Conservation (phyloP, 2,797 vertebrate species). For the Sebastiscus tertius region DNA sequence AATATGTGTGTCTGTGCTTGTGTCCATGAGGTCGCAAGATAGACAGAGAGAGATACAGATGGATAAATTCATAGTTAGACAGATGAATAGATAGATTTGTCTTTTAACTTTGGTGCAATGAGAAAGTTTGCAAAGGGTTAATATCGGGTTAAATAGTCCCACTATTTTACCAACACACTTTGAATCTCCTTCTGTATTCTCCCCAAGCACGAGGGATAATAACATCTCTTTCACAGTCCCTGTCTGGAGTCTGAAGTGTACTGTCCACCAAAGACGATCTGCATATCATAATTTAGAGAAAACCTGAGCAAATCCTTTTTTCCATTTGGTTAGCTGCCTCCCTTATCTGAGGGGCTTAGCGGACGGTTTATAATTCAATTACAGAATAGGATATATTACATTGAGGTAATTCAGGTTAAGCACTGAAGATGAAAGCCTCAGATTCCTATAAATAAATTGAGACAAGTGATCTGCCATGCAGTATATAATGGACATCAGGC, state of each 20-base stretch:
- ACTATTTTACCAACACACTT: conserved; percentile 4
- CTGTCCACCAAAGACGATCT: conserved; percentile 53
- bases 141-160: conserved; percentile 25
- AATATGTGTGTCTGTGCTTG: conserved; percentile 13
- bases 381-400: conserved; percentile 64
- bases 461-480: conserved; percentile 29
- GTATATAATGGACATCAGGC: neutral
- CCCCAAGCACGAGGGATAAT: conserved; percentile 15
- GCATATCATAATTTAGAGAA: conserved; percentile 67
- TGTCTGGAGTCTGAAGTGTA: conserved; percentile 44
- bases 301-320: conserved; percentile 68
- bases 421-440: conserved; percentile 42
- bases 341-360: conserved; percentile 67
- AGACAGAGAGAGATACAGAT: neutral
- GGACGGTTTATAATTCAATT: conserved; percentile 69
- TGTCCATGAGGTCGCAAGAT: conserved; percentile 8
- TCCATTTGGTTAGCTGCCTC: conserved; percentile 63
- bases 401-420: conserved; percentile 66
- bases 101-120: conserved; percentile 1
- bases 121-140: conserved; percentile 24
- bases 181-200: conserved; percentile 19
- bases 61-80: conserved; percentile 14
- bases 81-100: conserved; percentile 4
- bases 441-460: conserved; percentile 46
- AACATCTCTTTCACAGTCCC: conserved; percentile 25